phyloP scores from a whole-genome alignment of 2,113 vertebrate species.

The Nycticryphes semicollaris region DNA sequence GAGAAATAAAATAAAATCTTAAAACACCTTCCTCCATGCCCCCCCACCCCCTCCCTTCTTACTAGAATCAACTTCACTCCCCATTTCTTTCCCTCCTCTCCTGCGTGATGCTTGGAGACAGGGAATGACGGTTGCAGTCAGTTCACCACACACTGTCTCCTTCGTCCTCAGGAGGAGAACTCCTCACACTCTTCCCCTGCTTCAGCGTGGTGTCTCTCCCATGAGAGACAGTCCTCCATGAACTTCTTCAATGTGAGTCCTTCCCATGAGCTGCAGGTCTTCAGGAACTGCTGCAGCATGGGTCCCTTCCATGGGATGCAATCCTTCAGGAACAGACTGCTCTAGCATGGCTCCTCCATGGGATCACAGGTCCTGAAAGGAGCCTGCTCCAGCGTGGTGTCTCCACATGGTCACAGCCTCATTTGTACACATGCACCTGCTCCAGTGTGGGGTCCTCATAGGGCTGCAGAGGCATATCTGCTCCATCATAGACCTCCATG shows the following conservation, averaged over 20 bases:
- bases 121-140: background rate
- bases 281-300: background rate
- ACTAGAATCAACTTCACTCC: background rate
- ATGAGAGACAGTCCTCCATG: background rate
- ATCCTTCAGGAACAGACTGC: background rate
- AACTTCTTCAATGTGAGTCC: background rate
- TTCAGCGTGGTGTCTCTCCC: background rate
- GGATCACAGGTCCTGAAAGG: background rate
- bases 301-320: background rate
- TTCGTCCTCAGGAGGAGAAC: background rate
- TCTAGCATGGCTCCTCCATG: too few species aligned
- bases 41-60: background rate
- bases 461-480: background rate
- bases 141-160: background rate
- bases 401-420: background rate
- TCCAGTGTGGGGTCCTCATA: background rate
- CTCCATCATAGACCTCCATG: background rate
- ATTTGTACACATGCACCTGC: background rate
- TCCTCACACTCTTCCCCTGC: background rate
- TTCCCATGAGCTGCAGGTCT: background rate
- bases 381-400: background rate
- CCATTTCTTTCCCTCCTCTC: background rate
- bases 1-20: background rate
- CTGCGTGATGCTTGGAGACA: rapidly evolving
- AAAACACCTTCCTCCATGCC: background rate